phyloP scores from a whole-genome alignment of 2,797 vertebrate species.

The Hoplostethus atlanticus region DNA sequence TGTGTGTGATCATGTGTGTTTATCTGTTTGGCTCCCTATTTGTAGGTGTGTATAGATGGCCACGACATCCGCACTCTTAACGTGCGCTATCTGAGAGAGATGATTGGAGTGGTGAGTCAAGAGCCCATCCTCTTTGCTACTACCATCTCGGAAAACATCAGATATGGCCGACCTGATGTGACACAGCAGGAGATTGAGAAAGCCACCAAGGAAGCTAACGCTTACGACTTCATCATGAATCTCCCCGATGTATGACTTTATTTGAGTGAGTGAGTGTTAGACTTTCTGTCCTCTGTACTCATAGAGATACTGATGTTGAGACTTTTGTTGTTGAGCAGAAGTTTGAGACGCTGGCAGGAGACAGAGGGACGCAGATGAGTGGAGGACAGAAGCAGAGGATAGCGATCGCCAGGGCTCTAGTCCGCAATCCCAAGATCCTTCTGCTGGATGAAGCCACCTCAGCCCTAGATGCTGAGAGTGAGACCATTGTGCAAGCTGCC shows the following conservation, averaged over 20 bases:
- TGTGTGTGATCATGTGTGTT: too few relatives aligned
- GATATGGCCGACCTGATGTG: conserved; percentile 90
- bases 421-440: conserved; percentile 96
- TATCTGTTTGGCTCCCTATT: not conserved
- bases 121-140: conserved; percentile 95
- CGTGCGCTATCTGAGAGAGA: conserved; percentile 87
- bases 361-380: conserved; percentile 94
- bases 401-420: conserved; percentile 93
- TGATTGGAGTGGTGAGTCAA: conserved; percentile 96
- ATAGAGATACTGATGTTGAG: conserved; percentile 9
- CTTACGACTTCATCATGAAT: conserved; percentile 95
- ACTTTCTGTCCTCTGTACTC: not conserved
- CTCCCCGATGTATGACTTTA: conserved; percentile 87
- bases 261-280: not conserved
- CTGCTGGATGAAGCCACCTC: conserved; percentile 96
- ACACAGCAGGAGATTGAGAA: conserved; percentile 91
- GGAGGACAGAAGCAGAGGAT: conserved; percentile 98
- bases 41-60: conserved; percentile 83
- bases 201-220: conserved; percentile 93
- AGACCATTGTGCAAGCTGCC: conserved; percentile 92
- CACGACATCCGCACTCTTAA: conserved; percentile 92
- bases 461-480: conserved; percentile 94
- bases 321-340: conserved; percentile 81
- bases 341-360: conserved; percentile 94
- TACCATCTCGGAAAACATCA: conserved; percentile 94